These are phyloP conservation scores for Lochmaea crataegi DNA, from an alignment of 2,888 invertebrate species.

Conservation along the genomic window DNA sequence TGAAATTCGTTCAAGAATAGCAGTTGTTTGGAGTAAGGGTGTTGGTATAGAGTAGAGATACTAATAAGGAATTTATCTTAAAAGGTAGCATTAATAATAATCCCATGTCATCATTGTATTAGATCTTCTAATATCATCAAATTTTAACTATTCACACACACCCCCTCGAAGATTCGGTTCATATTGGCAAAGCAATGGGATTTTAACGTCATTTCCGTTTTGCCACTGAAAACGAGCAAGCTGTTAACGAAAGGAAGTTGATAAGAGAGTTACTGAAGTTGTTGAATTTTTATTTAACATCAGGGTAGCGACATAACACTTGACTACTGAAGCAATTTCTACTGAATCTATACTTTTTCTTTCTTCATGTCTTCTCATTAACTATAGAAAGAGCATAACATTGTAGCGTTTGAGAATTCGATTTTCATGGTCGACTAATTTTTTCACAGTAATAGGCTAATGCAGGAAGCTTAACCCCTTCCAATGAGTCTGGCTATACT, in stretches of 20 bases:
- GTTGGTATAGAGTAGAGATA: background rate
- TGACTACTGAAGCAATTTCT: too few relatives aligned
- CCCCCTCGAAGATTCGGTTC: slow-evolving; percentile 35
- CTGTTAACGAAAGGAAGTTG: slow-evolving; percentile 42
- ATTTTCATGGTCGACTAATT: too few relatives aligned
- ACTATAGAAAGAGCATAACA: too few relatives aligned
- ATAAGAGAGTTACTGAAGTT: slow-evolving; percentile 24
- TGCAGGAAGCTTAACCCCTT: too few relatives aligned
- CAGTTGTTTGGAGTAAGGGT: background rate
- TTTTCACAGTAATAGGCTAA: too few relatives aligned
- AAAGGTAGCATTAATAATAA: slow-evolving; percentile 21
- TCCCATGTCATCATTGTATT: slow-evolving; percentile 15
- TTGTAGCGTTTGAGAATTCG: too few relatives aligned
- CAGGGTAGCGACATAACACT: background rate
- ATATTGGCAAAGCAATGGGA: slow-evolving; percentile 35
- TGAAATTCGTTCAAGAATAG: background rate
- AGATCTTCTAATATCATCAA: slow-evolving; percentile 29
- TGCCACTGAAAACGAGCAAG: slow-evolving; percentile 29
- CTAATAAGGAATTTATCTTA: background rate
- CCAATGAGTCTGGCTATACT: too few relatives aligned
- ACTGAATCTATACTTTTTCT: too few relatives aligned
- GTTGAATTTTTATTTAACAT: background rate
- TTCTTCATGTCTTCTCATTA: too few relatives aligned
- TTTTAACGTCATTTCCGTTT: slow-evolving; percentile 38
- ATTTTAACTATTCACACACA: slow-evolving; percentile 38